Evolutionary conservation across 2,888 invertebrate genomes (phyloP).

Genomic region (Creontiades dilutus): DNA sequence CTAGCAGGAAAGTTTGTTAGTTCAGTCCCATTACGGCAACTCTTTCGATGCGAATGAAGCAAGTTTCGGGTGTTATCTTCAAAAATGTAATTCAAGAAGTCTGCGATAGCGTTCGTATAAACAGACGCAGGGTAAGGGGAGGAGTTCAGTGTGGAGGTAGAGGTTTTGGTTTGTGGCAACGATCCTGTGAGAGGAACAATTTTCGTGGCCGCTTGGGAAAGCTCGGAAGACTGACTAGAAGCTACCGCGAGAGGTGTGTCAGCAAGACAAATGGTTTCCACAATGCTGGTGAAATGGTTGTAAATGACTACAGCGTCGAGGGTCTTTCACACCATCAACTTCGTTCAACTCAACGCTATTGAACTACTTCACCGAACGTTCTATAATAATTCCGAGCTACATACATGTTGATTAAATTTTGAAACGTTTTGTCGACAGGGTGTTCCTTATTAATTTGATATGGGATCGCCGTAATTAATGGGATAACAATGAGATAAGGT

Average conservation of each 20-base stretch:
- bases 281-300: conserved; percentile 28
- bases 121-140: too few relatives aligned
- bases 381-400: neutral
- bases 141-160: too few relatives aligned
- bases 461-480: too few relatives aligned
- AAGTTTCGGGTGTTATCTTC: too few relatives aligned
- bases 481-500: too few relatives aligned
- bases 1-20: too few relatives aligned
- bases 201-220: neutral
- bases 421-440: too few relatives aligned
- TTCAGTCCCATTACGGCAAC: too few relatives aligned
- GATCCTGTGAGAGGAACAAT: neutral
- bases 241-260: conserved; percentile 22
- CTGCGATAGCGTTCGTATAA: too few relatives aligned
- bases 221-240: neutral
- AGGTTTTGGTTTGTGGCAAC: neutral
- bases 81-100: too few relatives aligned
- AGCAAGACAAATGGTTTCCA: conserved; percentile 28
- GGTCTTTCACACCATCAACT: conserved; percentile 35
- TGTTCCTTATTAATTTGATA: too few relatives aligned
- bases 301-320: conserved; percentile 26
- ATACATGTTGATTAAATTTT: neutral
- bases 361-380: neutral
- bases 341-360: conserved; percentile 26
- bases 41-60: too few relatives aligned